Base-by-base conservation (phyloP, 2,888 invertebrate genomes). In the Tetrapedia diversipes region DNA sequence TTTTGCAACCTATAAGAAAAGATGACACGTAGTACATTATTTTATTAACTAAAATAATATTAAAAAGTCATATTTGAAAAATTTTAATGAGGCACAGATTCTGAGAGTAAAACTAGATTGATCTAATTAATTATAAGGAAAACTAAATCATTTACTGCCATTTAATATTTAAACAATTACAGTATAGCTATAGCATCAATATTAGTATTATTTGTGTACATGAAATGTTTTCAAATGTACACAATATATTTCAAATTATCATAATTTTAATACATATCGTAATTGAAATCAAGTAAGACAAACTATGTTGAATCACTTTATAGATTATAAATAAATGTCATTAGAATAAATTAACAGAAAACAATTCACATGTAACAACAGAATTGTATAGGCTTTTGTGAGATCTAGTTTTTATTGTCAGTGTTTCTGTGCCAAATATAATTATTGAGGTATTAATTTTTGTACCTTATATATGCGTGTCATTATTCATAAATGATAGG, bases 201-300 rank as follows among this genome's bases (percentile, higher is more conserved):
- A 70, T 34, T 65, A 74, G 74, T 63, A 57, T 70, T 57, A 43
- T 53, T 37, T 68, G 32, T 71, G 49, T 63, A 67, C 71, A 60
- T 65, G 39, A 71, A 77, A 57, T n/a, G 41, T 47, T 64, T 49
- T 39, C 63, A 66, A 67, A 22, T 41, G 32, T 73, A 61, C 34
- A 61, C 53, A 34, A 57, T 63, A 69, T 57, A 67, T 24, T 64
- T 66, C 54, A 61, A 16, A 73, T 77, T 67, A 82, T 82, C 71
- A 75, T 84, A 82, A 80, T 78, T 79, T 85, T 77, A 76, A 84
- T 84, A 82, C 85, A 84, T 85, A 82, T 84, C 84, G 76, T 84
- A 77, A 80, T 67, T 45, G 32, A 82, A 56, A 43, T 63, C 24
- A 51, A 80, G 39, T 41, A 60, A 79, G 32, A 34, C 43, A 29